Evolutionary conservation across 2,797 vertebrate species (phyloP), one percentile per base, ranked within the genome.

Genomic region (Falco novaeseelandiae): DNA sequence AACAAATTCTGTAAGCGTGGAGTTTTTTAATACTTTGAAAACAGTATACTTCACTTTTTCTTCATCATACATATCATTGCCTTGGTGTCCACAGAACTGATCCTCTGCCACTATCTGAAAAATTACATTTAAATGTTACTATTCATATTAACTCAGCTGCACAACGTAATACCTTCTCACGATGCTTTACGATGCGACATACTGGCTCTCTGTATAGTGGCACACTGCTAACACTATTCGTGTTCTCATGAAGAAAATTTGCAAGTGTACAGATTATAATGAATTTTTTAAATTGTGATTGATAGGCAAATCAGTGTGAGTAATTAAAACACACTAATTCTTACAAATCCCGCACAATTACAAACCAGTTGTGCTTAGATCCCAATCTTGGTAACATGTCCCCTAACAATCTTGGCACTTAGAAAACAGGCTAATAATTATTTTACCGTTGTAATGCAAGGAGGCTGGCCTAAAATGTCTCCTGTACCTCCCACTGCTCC

Each of bases 1-100:
- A 81, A 99, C 99, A 95, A 99, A 99, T 97, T 99, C 99, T 8
- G 99, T 98, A 86, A 99, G 98, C 0, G 99, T 99, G 51, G 99
- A 99, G 98, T 99, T 99, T 97, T 99, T 99, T 96, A 99, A 97
- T 93, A 99, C 99, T 98, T 99, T 99, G 98, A 99, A 99, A 97
- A 99, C 99, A 1, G 99, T 99, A 97, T 99, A 99, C 94, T 99
- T 99, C 87, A 99, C 99, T 98, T 99, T 99, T 97, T 99, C 99
- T 97, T 99, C 99, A 51, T 99, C 99, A 5, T 99, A 99, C 99
- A 99, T 99, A 97, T 99, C 99, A 34, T 99, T 99, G 96, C 99
- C 99, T 98, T 99, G 99, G 97, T 99, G 99, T 89, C 99, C 99
- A 95, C 99, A 99, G 97, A 99, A 99, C 98, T 99, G 99, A 98